Evolutionary conservation across 53 echinoderm and acorn worm species (phyloP).

Genomic region (Luidia sarsii): DNA sequence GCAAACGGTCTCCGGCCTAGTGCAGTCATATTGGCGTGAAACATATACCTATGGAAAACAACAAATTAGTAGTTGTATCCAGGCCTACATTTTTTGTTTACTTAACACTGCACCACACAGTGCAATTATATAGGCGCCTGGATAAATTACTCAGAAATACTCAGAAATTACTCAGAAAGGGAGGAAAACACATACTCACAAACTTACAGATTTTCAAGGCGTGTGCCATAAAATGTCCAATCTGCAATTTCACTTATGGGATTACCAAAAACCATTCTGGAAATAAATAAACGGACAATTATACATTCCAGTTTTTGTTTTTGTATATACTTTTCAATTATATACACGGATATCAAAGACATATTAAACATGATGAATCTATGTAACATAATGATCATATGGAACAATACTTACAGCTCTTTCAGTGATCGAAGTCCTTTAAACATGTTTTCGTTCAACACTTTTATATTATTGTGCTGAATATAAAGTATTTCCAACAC

Average conservation of each 20-base stretch:
- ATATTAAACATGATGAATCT: too few species aligned
- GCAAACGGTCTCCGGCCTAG: background rate
- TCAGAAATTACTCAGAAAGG: too few species aligned
- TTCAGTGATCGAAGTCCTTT: constrained; percentile 5
- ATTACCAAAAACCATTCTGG: constrained; percentile 10
- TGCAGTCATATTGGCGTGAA: background rate
- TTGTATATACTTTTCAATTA: too few species aligned
- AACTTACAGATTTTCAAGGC: background rate
- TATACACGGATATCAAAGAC: too few species aligned
- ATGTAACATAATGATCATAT: too few species aligned
- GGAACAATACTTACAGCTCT: constrained; percentile 15
- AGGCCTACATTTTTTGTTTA: too few species aligned
- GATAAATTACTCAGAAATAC: too few species aligned
- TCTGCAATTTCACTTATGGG: constrained; percentile 22
- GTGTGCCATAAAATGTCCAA: background rate
- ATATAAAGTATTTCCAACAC: background rate
- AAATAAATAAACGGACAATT: background rate
- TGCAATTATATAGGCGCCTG: too few species aligned
- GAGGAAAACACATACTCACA: background rate
- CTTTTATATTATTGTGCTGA: background rate
- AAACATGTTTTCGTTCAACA: background rate
- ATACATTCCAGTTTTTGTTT: background rate
- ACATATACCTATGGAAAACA: background rate
- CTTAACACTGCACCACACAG: too few species aligned
- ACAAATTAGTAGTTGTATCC: too few species aligned